A percentile compares a stretch with the other conserved stretches of the same genome.
Evolutionary conservation across 2,797 vertebrate genomes (phyloP).

Genomic region (Poecilia picta): DNA sequence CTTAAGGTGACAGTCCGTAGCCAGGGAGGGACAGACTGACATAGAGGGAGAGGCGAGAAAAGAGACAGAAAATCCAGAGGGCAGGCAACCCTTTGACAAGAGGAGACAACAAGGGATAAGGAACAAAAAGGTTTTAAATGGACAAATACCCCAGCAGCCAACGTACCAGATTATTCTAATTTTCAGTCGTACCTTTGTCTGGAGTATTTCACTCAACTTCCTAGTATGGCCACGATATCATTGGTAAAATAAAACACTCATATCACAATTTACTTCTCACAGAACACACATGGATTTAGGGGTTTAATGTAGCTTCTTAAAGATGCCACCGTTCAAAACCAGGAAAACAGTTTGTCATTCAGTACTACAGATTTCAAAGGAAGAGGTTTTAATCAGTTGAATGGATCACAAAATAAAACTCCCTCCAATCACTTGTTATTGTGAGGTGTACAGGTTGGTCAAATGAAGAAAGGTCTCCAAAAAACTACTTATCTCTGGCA

Average conservation of each 20-base stretch:
- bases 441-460: neutral
- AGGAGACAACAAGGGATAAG: constrained; percentile 26
- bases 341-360: neutral
- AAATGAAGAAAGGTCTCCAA: neutral
- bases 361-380: neutral
- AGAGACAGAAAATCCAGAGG: constrained; percentile 38
- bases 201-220: neutral
- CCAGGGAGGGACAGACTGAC: constrained; percentile 48
- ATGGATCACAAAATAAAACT: neutral
- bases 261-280: neutral
- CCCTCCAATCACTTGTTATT: neutral
- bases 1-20: constrained; percentile 66
- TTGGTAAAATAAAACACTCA: neutral
- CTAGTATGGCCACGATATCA: neutral
- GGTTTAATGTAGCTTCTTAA: neutral
- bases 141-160: constrained; percentile 10
- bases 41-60: constrained; percentile 40
- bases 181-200: constrained; percentile 12
- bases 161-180: constrained; percentile 13
- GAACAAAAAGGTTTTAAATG: constrained; percentile 28
- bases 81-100: constrained; percentile 35
- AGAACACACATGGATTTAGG: neutral
- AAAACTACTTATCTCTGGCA: too few relatives aligned
- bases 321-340: neutral
- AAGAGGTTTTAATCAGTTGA: neutral